Evolutionary conservation across 2,113 vertebrate genomes (phyloP).

Genomic region (Peromyscus maniculatus): DNA sequence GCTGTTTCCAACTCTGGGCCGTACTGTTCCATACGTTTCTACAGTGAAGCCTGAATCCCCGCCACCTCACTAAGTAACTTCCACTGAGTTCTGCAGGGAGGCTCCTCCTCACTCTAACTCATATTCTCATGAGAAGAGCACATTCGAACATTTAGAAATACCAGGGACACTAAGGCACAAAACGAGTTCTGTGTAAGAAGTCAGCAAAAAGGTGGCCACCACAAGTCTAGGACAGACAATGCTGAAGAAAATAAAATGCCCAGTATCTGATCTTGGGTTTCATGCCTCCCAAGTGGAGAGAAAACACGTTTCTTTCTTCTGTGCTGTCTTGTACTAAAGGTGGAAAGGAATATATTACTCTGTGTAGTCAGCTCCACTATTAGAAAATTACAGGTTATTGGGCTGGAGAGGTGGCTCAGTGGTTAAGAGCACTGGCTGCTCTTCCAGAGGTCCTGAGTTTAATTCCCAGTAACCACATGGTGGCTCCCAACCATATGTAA

Average conservation of each 20-base stretch:
- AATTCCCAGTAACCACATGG: too few species aligned
- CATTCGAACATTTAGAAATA: background rate
- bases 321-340: background rate
- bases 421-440: too few species aligned
- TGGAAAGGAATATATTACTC: background rate
- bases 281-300: background rate
- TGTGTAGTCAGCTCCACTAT: background rate
- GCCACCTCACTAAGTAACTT: background rate
- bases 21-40: background rate
- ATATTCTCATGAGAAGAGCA: background rate
- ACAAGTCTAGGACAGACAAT: background rate
- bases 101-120: background rate
- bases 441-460: too few species aligned
- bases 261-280: background rate
- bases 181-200: background rate
- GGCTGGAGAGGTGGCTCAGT: too few species aligned
- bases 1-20: background rate
- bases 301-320: background rate
- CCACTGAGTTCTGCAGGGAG: background rate
- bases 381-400: background rate
- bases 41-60: background rate
- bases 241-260: background rate
- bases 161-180: background rate
- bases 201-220: background rate
- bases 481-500: too few species aligned